Evolutionary conservation across 2,888 invertebrate species (phyloP).

Genomic region (Lasius platythorax): DNA sequence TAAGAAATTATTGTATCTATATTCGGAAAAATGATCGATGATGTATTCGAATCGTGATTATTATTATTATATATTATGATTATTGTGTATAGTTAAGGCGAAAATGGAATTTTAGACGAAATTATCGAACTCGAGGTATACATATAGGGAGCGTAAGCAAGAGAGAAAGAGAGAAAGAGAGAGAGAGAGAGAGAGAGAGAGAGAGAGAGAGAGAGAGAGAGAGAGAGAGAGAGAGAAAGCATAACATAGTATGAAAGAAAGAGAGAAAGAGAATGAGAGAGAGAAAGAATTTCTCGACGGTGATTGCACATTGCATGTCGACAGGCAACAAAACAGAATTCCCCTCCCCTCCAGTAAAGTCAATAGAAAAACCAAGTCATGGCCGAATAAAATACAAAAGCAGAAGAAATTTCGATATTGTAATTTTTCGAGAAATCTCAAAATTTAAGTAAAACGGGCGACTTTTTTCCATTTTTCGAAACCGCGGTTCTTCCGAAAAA

Average conservation of each 20-base stretch:
- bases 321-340: conserved; percentile 76
- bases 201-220: conserved; percentile 70
- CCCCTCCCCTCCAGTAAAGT: conserved; percentile 73
- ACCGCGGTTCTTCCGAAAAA: conserved; percentile 34
- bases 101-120: conserved; percentile 78
- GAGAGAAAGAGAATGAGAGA: conserved; percentile 65
- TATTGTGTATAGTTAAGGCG: conserved; percentile 83
- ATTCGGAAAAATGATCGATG: conserved; percentile 84
- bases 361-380: conserved; percentile 53
- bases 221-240: conserved; percentile 61
- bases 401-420: conserved; percentile 47
- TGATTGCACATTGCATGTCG: conserved; percentile 85
- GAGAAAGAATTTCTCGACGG: conserved; percentile 74
- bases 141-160: conserved; percentile 69
- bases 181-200: conserved; percentile 72
- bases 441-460: conserved; percentile 38
- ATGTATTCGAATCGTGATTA: conserved; percentile 85
- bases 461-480: conserved; percentile 44
- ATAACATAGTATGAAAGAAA: conserved; percentile 53
- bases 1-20: conserved; percentile 85
- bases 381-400: conserved; percentile 53
- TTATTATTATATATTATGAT: conserved; percentile 78
- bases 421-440: conserved; percentile 38
- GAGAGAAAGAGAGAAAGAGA: conserved; percentile 33
- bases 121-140: conserved; percentile 77